These are phyloP conservation scores for Synergus itoensis DNA, from an alignment of 2,888 invertebrate species.

Conservation along the genomic window DNA sequence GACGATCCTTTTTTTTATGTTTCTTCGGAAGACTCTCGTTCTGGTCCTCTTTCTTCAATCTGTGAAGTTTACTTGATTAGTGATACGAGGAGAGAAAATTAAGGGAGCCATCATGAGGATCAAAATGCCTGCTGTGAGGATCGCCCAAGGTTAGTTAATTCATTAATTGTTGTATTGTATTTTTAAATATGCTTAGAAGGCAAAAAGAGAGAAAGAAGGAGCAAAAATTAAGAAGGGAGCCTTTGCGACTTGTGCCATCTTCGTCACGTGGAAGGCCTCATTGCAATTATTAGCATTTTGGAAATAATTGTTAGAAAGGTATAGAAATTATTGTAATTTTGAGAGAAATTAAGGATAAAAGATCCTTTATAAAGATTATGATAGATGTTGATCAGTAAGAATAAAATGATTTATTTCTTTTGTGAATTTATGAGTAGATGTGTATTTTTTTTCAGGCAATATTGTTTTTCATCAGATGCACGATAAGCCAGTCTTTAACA, in stretches of 20 bases:
- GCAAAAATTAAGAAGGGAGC: not conserved
- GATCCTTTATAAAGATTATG: not conserved
- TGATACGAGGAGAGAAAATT: constrained; percentile 49
- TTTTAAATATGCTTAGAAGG: not conserved
- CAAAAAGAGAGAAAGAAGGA: not conserved
- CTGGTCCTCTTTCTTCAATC: constrained; percentile 53
- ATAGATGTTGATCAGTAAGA: not conserved
- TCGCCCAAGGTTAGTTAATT: constrained; percentile 95
- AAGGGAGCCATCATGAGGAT: constrained; percentile 91
- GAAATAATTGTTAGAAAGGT: not conserved
- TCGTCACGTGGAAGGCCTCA: not conserved
- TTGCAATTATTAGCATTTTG: not conserved
- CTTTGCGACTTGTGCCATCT: not conserved
- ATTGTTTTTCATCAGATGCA: not conserved
- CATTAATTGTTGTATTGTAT: not conserved
- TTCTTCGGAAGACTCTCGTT: constrained; percentile 44
- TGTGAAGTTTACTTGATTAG: constrained; percentile 42
- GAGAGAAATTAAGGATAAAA: not conserved
- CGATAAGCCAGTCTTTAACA: too few species aligned
- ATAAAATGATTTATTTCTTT: not conserved
- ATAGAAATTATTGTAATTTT: too few species aligned
- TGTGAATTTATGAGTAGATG: not conserved
- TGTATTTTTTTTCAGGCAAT: not conserved
- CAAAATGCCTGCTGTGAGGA: constrained; percentile 98
- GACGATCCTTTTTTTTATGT: constrained; percentile 42